Percentiles rank a stretch among this genome's conserved stretches.
These are phyloP conservation scores for Callionymus lyra DNA, from an alignment of 2,113 vertebrate species.

Conservation along the genomic window DNA sequence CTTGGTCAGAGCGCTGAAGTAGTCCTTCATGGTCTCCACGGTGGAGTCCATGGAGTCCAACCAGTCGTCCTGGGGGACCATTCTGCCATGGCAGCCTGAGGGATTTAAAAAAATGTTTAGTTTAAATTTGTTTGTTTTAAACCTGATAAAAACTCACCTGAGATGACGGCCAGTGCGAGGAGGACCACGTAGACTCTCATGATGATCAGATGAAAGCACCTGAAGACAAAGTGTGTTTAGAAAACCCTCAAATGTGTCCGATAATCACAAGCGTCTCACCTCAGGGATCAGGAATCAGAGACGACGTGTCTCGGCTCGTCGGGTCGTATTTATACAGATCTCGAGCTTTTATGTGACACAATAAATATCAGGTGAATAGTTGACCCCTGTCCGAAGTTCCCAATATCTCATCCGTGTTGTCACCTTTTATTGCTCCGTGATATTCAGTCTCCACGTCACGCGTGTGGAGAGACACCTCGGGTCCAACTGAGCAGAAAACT, in stretches of 20 bases:
- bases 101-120: not conserved
- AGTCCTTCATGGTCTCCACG: slow-evolving; percentile 48
- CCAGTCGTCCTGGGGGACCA: slow-evolving; percentile 14
- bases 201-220: slow-evolving; percentile 30
- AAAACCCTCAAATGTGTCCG: too few relatives aligned
- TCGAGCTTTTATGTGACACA: slow-evolving; percentile 16
- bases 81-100: slow-evolving; percentile 55
- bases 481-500: too few relatives aligned
- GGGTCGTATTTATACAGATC: slow-evolving; percentile 45
- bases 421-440: slow-evolving; percentile 54
- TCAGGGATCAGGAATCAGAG: slow-evolving; percentile 16
- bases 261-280: slow-evolving; percentile 17
- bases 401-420: slow-evolving; percentile 24
- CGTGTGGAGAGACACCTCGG: not conserved
- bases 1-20: slow-evolving; percentile 35
- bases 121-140: not conserved
- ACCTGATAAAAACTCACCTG: slow-evolving; percentile 43
- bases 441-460: slow-evolving; percentile 54
- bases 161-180: slow-evolving; percentile 44
- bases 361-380: slow-evolving; percentile 21
- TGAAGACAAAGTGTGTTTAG: slow-evolving; percentile 14
- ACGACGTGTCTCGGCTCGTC: not conserved
- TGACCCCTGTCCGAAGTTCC: slow-evolving; percentile 57
- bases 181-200: slow-evolving; percentile 58
- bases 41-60: slow-evolving; percentile 46